phyloP scores from a whole-genome alignment of 2,888 invertebrate genomes.

The Hetaerina titia region DNA sequence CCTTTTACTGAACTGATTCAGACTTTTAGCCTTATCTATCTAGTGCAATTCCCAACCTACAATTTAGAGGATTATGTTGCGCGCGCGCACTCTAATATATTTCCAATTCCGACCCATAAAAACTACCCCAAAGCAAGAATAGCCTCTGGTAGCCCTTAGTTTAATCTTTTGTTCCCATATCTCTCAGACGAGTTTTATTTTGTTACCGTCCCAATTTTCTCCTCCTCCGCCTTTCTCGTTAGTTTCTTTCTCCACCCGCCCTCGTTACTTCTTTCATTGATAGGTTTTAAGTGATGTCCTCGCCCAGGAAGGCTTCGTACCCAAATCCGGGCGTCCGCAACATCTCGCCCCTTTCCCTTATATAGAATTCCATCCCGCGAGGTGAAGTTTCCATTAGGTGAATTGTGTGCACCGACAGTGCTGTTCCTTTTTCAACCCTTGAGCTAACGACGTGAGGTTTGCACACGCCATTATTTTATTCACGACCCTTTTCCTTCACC shows the following conservation, averaged over 20 bases:
- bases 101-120: background rate
- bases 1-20: no score
- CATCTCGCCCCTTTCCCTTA: conserved; percentile 38
- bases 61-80: background rate
- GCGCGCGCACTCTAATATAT: background rate
- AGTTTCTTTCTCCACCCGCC: background rate
- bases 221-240: background rate
- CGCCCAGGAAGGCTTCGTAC: conserved; percentile 27
- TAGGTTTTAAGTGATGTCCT: background rate
- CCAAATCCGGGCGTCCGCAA: conserved; percentile 39
- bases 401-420: background rate
- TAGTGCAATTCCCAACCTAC: background rate
- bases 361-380: conserved; percentile 26
- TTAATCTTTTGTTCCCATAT: background rate
- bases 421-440: background rate
- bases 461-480: background rate
- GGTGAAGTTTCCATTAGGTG: background rate
- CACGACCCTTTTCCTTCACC: background rate
- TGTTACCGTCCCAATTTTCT: background rate
- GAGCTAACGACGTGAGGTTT: background rate
- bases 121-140: background rate
- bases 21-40: no score
- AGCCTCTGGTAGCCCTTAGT: background rate
- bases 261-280: background rate
- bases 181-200: background rate